phyloP scores from a whole-genome alignment of 2,888 invertebrate species.

The Adineta ricciae region DNA sequence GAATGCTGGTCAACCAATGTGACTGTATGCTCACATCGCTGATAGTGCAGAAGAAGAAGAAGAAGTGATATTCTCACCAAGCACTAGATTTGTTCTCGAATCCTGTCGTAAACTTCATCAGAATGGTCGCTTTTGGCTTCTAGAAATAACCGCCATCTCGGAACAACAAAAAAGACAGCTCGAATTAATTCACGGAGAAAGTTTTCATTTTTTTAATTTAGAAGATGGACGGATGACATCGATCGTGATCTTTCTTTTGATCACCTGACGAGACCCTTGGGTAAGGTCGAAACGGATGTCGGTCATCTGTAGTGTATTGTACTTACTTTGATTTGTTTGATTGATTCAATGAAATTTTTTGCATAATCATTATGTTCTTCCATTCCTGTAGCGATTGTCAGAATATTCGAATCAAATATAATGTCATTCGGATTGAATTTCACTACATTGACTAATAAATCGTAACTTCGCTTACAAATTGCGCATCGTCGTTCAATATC shows the following conservation, averaged over 20 bases:
- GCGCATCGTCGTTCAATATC: conserved; percentile 53
- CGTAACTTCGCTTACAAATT: conserved; percentile 55
- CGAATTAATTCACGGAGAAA: neutral
- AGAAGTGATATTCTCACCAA: neutral
- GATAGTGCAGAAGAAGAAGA: neutral
- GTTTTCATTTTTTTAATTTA: neutral
- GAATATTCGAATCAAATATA: conserved; percentile 58
- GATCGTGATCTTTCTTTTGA: neutral
- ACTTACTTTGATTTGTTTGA: conserved; percentile 52
- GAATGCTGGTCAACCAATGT: neutral
- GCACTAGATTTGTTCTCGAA: neutral
- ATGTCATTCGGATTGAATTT: conserved; percentile 56
- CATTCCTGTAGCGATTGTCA: conserved; percentile 58
- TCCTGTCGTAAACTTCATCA: neutral
- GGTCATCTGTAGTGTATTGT: neutral
- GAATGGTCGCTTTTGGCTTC: neutral
- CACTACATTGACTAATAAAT: conserved; percentile 52
- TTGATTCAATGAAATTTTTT: conserved; percentile 54
- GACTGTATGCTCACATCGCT: neutral
- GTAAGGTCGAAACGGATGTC: neutral
- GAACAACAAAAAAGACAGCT: neutral
- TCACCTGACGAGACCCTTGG: conserved; percentile 11
- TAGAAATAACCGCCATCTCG: neutral
- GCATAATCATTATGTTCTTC: conserved; percentile 56
- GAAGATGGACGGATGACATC: neutral